phyloP scores from a whole-genome alignment of 2,888 invertebrate genomes.

The Amiota communis region DNA sequence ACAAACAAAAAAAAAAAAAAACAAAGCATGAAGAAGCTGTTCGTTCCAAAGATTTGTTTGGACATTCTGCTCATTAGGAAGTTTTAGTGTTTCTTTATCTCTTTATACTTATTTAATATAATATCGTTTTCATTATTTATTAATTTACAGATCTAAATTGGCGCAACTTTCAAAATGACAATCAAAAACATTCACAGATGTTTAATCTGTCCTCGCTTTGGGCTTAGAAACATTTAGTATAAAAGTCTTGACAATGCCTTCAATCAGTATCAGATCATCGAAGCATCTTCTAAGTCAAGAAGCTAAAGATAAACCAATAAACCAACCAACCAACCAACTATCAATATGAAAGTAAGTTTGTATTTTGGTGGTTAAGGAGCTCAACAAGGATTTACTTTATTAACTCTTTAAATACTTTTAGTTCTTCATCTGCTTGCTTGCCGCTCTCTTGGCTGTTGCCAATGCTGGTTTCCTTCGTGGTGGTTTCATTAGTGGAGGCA shows the following conservation, averaged over 20 bases:
- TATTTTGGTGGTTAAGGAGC: no score
- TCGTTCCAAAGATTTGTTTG: no score
- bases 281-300: conserved; percentile 23
- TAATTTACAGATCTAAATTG: background rate
- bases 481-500: conserved; percentile 31
- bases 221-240: background rate
- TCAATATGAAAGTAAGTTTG: conserved; percentile 59
- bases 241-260: conserved; percentile 6
- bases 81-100: background rate
- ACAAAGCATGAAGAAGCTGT: no score
- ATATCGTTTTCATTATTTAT: background rate
- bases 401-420: conserved; percentile 27
- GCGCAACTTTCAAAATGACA: background rate
- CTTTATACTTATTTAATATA: no score
- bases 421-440: conserved; percentile 56
- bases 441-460: conserved; percentile 53
- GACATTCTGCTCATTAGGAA: background rate
- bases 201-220: background rate
- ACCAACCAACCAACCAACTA: conserved; percentile 31
- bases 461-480: conserved; percentile 56
- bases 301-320: conserved; percentile 22
- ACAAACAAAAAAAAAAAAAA: no score
- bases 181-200: background rate
- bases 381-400: background rate
- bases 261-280: conserved; percentile 50